Evolutionary conservation across 37 sponge, comb jelly and placozoan species (phyloP).

Genomic region (Ianthella basta): DNA sequence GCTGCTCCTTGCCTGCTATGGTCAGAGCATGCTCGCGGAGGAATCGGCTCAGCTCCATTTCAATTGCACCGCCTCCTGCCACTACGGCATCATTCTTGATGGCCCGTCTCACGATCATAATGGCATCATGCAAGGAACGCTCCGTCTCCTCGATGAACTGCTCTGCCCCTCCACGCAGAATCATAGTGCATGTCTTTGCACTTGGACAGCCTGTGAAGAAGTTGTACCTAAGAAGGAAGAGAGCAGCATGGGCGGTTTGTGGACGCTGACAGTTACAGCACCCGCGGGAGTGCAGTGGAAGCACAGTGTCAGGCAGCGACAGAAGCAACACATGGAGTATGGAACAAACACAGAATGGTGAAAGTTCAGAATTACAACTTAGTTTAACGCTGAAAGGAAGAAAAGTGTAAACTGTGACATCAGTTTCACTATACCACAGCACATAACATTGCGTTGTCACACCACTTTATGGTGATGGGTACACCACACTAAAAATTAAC

Average conservation of each 20-base stretch:
- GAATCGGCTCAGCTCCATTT: constrained; percentile 96
- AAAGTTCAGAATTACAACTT: too few relatives aligned
- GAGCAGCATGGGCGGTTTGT: neutral
- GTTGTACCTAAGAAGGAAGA: constrained; percentile 83
- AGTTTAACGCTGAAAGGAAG: too few relatives aligned
- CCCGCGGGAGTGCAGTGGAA: neutral
- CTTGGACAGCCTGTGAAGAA: constrained; percentile 93
- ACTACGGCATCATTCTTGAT: constrained; percentile 97
- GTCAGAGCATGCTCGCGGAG: constrained; percentile 88
- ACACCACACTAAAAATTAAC: too few relatives aligned
- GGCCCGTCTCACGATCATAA: constrained; percentile 99
- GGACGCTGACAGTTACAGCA: neutral
- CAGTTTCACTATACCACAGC: too few relatives aligned
- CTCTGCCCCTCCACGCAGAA: constrained; percentile 97
- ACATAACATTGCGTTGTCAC: too few relatives aligned
- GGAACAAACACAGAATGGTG: too few relatives aligned
- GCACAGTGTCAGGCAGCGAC: too few relatives aligned
- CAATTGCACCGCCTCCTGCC: constrained; percentile 99
- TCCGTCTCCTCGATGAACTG: constrained; percentile 99
- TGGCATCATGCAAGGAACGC: constrained; percentile 99
- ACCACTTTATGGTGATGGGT: too few relatives aligned
- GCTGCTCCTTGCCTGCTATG: constrained; percentile 97
- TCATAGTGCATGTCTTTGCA: constrained; percentile 97
- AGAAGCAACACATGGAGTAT: too few relatives aligned
- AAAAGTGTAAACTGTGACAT: too few relatives aligned